These are phyloP conservation scores for Hippocampus mohnikei DNA, from an alignment of 2,113 vertebrate genomes.

Conservation along the genomic window DNA sequence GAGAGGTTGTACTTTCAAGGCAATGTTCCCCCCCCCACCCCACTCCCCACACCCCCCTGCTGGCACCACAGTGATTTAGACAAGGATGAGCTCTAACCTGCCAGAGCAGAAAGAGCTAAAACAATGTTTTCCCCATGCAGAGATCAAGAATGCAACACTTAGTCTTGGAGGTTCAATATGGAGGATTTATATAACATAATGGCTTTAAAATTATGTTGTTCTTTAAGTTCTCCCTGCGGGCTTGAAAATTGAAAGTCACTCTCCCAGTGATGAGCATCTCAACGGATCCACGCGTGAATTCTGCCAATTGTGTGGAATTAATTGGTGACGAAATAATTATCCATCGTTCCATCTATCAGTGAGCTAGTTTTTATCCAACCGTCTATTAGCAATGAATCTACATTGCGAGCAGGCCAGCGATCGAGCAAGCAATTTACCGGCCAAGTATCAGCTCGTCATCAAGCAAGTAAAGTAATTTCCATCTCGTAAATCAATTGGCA, in stretches of 20 bases:
- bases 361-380: neutral
- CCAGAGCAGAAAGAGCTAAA: slow-evolving; percentile 8
- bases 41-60: too few species aligned
- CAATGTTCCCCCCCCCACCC: too few species aligned
- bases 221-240: neutral
- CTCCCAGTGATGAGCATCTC: neutral
- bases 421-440: too few species aligned
- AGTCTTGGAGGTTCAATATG: neutral
- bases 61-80: neutral
- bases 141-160: slow-evolving; percentile 24
- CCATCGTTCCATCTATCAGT: neutral
- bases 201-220: neutral
- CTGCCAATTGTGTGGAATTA: neutral
- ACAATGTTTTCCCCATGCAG: neutral
- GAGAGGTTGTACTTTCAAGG: neutral
- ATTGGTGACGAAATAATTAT: neutral
- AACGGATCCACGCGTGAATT: neutral
- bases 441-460: too few species aligned
- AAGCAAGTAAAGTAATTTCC: too few species aligned
- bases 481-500: neutral
- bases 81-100: slow-evolving; percentile 19
- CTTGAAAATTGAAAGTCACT: neutral
- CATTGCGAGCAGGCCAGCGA: too few species aligned
- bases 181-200: neutral
- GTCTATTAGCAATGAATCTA: neutral